phyloP scores from a whole-genome alignment of 64 coral and sea anemone species.

The Montipora sp. region DNA sequence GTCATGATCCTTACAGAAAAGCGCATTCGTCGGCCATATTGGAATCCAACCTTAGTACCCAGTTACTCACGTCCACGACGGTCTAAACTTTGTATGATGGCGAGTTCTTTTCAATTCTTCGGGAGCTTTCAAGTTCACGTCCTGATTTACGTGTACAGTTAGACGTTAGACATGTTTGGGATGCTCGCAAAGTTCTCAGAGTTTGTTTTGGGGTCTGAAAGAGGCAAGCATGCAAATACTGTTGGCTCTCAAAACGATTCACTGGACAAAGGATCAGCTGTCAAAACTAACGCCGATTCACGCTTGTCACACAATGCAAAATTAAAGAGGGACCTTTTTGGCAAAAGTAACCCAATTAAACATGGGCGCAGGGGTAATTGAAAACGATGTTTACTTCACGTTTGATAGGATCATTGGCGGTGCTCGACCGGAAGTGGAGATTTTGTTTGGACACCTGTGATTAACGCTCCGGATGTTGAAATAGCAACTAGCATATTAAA shows the following conservation, averaged over 20 bases:
- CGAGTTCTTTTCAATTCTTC: neutral
- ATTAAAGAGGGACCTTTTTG: conserved; percentile 69
- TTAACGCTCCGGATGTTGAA: too few species aligned
- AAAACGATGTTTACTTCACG: conserved; percentile 90
- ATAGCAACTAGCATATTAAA: too few species aligned
- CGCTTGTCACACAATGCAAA: neutral
- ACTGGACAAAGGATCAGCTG: neutral
- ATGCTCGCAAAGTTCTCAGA: conserved; percentile 77
- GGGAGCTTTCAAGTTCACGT: too few species aligned
- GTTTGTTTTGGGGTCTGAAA: conserved; percentile 64
- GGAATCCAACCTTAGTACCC: neutral
- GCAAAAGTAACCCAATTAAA: conserved; percentile 90
- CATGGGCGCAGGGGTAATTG: conserved; percentile 87
- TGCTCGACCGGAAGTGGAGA: conserved; percentile 63
- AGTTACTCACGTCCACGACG: neutral
- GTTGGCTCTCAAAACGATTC: neutral
- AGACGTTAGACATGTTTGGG: conserved; percentile 48
- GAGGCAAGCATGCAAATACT: neutral
- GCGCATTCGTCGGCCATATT: conserved; percentile 23
- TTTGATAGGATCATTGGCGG: conserved; percentile 90
- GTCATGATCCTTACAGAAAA: neutral
- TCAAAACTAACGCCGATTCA: neutral
- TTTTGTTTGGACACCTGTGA: too few species aligned
- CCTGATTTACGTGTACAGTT: neutral
- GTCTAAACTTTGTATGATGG: conserved; percentile 11